phyloP scores from a whole-genome alignment of 2,113 vertebrate species.

The Pseudonaja textilis region DNA sequence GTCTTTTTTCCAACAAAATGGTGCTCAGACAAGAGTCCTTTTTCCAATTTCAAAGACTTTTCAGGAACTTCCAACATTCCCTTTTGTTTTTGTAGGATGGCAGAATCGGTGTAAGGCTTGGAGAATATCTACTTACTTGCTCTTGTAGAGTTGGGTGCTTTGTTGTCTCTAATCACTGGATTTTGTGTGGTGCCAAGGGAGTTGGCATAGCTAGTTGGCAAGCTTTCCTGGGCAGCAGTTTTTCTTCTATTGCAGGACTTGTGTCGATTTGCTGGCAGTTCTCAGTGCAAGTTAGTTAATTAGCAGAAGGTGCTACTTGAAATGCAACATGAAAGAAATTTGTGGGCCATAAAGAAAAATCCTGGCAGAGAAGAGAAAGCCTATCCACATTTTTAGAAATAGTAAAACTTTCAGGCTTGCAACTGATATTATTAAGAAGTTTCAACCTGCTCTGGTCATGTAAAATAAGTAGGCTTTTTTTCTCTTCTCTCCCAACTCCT shows the following conservation, averaged over 20 bases:
- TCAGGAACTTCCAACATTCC: not conserved
- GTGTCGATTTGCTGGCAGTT: not conserved
- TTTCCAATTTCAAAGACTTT: not conserved
- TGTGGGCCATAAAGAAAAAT: not conserved
- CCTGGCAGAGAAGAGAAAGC: not conserved
- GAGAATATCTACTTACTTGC: not conserved
- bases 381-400: not conserved
- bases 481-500: not conserved
- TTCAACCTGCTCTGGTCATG: not conserved
- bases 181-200: not conserved
- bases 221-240: not conserved
- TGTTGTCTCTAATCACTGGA: not conserved
- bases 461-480: not conserved
- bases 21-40: not conserved
- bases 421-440: not conserved
- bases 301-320: not conserved
- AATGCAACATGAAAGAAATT: not conserved
- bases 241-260: not conserved
- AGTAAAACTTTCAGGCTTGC: not conserved
- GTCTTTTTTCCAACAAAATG: not conserved
- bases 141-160: not conserved
- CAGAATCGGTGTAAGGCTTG: not conserved
- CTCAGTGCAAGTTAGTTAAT: not conserved
- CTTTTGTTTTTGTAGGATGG: not conserved
- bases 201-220: not conserved